A percentile compares a stretch with the other conserved stretches of the same genome.
Evolutionary conservation across 2,888 invertebrate species (phyloP).

Genomic region (Cephus runcator): DNA sequence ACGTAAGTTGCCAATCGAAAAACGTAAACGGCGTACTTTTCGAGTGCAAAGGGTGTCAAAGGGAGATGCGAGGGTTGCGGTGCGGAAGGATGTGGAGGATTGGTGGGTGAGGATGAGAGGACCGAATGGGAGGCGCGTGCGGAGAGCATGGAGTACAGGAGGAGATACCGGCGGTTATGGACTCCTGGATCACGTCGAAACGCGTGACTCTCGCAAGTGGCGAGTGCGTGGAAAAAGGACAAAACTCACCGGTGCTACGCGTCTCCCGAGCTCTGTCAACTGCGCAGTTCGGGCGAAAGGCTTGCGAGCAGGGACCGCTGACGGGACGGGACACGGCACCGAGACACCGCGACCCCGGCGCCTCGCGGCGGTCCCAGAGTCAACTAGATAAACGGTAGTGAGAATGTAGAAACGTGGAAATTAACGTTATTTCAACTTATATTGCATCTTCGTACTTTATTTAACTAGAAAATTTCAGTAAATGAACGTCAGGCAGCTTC

Average conservation of each 20-base stretch:
- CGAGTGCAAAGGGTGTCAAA: background rate
- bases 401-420: background rate
- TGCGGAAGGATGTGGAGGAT: background rate
- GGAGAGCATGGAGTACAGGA: background rate
- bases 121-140: background rate
- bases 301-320: conserved; percentile 46
- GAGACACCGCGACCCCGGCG: conserved; percentile 32
- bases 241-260: conserved; percentile 57
- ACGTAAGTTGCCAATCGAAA: background rate
- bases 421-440: background rate
- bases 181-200: background rate
- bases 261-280: conserved; percentile 55
- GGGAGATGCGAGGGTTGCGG: background rate
- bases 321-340: conserved; percentile 33
- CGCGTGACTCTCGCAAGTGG: conserved; percentile 2
- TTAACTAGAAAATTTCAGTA: background rate
- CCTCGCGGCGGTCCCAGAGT: conserved; percentile 26
- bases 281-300: conserved; percentile 58
- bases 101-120: background rate
- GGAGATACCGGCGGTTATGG: background rate
- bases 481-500: background rate
- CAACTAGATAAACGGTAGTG: background rate
- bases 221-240: conserved; percentile 17
- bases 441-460: background rate
- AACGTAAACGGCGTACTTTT: background rate